Base-by-base conservation (phyloP, 2,888 invertebrate genomes). In the Protophormia terraenovae region DNA sequence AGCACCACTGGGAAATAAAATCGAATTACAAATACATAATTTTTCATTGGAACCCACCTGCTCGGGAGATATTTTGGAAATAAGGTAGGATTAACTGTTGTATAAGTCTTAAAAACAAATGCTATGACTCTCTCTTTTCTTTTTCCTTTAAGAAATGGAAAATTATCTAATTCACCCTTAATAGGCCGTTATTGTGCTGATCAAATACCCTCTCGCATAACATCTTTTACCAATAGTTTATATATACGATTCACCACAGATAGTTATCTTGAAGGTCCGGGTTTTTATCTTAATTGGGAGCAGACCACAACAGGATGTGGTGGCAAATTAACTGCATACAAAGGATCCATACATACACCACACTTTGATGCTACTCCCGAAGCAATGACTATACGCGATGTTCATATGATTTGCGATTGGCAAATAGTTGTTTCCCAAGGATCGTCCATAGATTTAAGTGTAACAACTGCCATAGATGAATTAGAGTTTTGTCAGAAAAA, bases 91-190 rank as follows among this genome's bases (percentile, higher is more conserved):
- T n/a, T n/a, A n/a, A n/a, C n/a, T n/a, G n/a, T n/a, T n/a, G n/a
- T n/a, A n/a, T n/a, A n/a, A n/a, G n/a, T n/a, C n/a, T n/a, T n/a
- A n/a, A n/a, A n/a, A n/a, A n/a, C n/a, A n/a, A n/a, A n/a, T n/a
- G n/a, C n/a, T n/a, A n/a, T n/a, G n/a, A n/a, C n/a, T n/a, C n/a
- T 29, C 16, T 16, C 12, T 27, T 58, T 8, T 55, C n/a, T n/a
- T n/a, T n/a, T n/a, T n/a, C n/a, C n/a, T n/a, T n/a, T n/a, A n/a
- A 97, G 97, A 90, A 98, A 98, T 93, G 98, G 98, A 14, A 95
- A 94, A 4, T 94, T 94, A 66, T 90, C 92, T 3, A 93, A 93
- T 4, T 96, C 98, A 0, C 97, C 98, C 0, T 91, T 97, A 58
- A 94, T 98, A 76, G 97, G 97, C 0, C 95, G 93, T 90, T 98